These are phyloP conservation scores for Leptoteleia sp. DNA, from an alignment of 1,140 invertebrate species.

Conservation along the genomic window DNA sequence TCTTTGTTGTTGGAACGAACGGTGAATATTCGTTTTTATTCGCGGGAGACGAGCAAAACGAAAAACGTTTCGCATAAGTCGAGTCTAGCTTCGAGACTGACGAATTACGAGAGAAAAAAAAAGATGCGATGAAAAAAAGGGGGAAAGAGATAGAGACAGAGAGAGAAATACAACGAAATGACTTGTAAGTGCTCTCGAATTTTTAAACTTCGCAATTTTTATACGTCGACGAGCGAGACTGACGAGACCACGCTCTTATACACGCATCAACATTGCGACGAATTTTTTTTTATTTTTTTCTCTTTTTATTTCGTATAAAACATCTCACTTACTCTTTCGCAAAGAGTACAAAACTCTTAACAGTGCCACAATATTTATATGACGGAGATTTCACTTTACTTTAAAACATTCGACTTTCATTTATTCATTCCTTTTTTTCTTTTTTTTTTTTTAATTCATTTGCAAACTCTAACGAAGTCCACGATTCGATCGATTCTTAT, in stretches of 20 bases:
- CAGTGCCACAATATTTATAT: background rate
- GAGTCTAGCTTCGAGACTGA: conserved; percentile 15
- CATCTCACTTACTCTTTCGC: background rate
- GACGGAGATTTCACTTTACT: too few relatives aligned
- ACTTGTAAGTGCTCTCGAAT: conserved; percentile 7
- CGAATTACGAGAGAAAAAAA: conserved; percentile 15
- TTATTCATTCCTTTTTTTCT: too few relatives aligned
- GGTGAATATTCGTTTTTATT: conserved; percentile 3
- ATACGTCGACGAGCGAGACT: conserved; percentile 6
- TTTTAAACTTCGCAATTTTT: too few relatives aligned
- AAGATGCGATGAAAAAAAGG: conserved; percentile 2
- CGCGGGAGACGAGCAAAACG: background rate
- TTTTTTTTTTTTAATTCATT: background rate
- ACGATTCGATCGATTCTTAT: conserved; percentile 4
- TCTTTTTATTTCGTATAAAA: too few relatives aligned
- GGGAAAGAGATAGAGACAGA: too few relatives aligned
- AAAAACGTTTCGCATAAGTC: conserved; percentile 19
- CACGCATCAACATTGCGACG: background rate
- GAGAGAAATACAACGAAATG: conserved; percentile 19
- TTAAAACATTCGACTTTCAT: too few relatives aligned
- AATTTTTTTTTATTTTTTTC: too few relatives aligned
- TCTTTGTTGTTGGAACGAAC: background rate
- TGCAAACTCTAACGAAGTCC: background rate
- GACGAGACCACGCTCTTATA: background rate
- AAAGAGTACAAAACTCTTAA: background rate